Percentiles rank a stretch among this genome's conserved stretches.
Evolutionary conservation across 2,888 invertebrate species (phyloP).

Genomic region (Caradrina kadenii): DNA sequence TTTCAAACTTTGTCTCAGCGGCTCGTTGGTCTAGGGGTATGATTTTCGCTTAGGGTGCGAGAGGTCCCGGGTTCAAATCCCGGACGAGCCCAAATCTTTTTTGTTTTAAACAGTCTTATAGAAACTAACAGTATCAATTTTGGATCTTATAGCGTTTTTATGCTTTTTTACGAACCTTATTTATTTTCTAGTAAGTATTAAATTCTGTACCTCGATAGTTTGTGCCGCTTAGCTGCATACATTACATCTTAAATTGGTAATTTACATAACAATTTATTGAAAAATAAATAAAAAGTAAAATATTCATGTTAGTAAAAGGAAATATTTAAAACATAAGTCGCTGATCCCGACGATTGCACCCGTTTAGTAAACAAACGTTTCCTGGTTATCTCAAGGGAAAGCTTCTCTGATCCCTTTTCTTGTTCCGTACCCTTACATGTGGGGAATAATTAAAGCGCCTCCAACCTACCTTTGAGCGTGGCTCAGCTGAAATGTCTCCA

Average conservation of each 20-base stretch:
- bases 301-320: constrained; percentile 6
- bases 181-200: neutral
- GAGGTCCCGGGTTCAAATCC: constrained; percentile 91
- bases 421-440: constrained; percentile 72
- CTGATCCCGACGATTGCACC: constrained; percentile 68
- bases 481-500: constrained; percentile 78
- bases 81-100: constrained; percentile 86
- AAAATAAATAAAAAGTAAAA: neutral
- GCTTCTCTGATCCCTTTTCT: constrained; percentile 69
- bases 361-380: constrained; percentile 72
- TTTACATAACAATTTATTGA: neutral
- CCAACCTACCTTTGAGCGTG: constrained; percentile 80
- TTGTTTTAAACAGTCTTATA: constrained; percentile 34
- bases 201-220: too few relatives aligned
- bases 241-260: neutral
- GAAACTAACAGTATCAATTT: neutral
- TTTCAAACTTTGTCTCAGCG: constrained; percentile 54
- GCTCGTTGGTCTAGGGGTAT: constrained; percentile 91
- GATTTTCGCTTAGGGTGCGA: constrained; percentile 91
- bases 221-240: too few relatives aligned
- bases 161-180: neutral
- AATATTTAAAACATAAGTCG: constrained; percentile 46
- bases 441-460: constrained; percentile 85
- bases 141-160: neutral
- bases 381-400: constrained; percentile 68